Evolutionary conservation across 64 coral and sea anemone species (phyloP).

Genomic region (Montipora sp.): DNA sequence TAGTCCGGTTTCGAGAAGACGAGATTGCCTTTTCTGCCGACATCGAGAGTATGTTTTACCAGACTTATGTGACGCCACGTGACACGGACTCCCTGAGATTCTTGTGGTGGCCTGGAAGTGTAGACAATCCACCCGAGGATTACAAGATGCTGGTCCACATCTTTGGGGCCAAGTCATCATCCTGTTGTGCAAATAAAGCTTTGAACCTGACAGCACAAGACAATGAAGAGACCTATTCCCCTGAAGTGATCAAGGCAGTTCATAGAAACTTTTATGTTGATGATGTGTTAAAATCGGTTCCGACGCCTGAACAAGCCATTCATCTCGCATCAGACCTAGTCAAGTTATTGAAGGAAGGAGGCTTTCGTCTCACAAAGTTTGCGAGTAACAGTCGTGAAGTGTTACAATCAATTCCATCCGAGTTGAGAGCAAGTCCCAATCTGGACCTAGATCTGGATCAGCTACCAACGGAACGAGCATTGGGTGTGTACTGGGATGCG

Average conservation of each 20-base stretch:
- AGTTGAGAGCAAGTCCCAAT: slow-evolving; percentile 28
- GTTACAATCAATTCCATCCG: not conserved
- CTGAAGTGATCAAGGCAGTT: not conserved
- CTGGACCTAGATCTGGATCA: slow-evolving; percentile 53
- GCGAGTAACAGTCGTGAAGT: slow-evolving; percentile 44
- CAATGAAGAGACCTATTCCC: not conserved
- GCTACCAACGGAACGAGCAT: slow-evolving; percentile 47
- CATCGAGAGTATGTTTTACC: slow-evolving; percentile 53
- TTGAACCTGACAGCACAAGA: slow-evolving; percentile 41
- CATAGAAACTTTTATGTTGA: slow-evolving; percentile 60
- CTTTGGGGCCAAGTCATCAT: too few species aligned
- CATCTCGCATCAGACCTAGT: not conserved
- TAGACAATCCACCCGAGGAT: not conserved
- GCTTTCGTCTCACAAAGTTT: slow-evolving; percentile 62
- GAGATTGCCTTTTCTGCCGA: slow-evolving; percentile 37
- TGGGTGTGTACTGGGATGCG: slow-evolving; percentile 51
- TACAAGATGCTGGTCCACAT: slow-evolving; percentile 39
- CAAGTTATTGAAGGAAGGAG: slow-evolving; percentile 39
- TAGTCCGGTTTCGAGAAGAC: slow-evolving; percentile 55
- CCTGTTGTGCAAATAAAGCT: slow-evolving; percentile 32
- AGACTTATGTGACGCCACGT: slow-evolving; percentile 12
- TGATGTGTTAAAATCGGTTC: slow-evolving; percentile 32
- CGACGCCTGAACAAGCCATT: not conserved
- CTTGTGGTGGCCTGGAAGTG: slow-evolving; percentile 14
- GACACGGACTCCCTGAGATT: slow-evolving; percentile 40